These are phyloP conservation scores for Cylindroiulus punctatus DNA, from an alignment of 2,888 invertebrate species.

Conservation along the genomic window DNA sequence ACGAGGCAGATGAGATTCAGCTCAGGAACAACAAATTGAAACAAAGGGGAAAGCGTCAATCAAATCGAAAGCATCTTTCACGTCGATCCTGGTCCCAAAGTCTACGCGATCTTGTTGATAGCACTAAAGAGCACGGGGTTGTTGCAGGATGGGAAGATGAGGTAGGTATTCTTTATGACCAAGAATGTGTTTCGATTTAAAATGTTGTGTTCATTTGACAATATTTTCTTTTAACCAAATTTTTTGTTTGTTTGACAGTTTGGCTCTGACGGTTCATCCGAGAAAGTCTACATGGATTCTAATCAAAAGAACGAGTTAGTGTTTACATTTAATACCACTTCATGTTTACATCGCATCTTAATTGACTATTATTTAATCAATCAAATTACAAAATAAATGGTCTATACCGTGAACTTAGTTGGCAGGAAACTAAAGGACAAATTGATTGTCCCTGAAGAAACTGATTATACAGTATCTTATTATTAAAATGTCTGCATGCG, in stretches of 20 bases:
- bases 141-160: constrained; percentile 49
- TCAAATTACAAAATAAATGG: too few species aligned
- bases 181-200: too few species aligned
- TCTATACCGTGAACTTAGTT: too few species aligned
- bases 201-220: background rate
- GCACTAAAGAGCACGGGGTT: background rate
- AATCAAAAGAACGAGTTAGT: constrained; percentile 23
- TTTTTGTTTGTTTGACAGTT: constrained; percentile 17
- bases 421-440: too few species aligned
- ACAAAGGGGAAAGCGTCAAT: constrained; percentile 43
- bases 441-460: too few species aligned
- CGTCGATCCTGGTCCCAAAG: constrained; percentile 57
- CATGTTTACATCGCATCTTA: background rate
- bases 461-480: too few species aligned
- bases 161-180: background rate
- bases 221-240: too few species aligned
- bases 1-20: constrained; percentile 36
- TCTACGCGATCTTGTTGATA: constrained; percentile 54
- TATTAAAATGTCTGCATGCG: too few species aligned
- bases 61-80: constrained; percentile 31
- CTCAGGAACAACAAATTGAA: constrained; percentile 40
- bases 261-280: constrained; percentile 43
- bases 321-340: background rate
- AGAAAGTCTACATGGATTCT: constrained; percentile 8
- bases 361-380: too few species aligned